A percentile compares a stretch with the other conserved stretches of the same genome.
These are phyloP conservation scores for Pimephales promelas DNA, from an alignment of 2,113 vertebrate species.

Conservation along the genomic window DNA sequence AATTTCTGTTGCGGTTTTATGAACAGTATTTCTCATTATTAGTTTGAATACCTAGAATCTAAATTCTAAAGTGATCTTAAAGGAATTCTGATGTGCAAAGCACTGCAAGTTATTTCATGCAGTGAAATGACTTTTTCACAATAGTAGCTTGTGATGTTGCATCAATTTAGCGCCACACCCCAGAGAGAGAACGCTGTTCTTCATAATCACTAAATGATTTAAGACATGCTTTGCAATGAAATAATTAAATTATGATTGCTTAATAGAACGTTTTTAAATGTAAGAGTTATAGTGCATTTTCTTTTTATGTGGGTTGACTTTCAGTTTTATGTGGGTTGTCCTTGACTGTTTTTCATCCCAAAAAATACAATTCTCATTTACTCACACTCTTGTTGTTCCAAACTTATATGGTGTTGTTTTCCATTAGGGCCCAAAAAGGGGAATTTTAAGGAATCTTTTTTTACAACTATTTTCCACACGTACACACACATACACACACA, in stretches of 20 bases:
- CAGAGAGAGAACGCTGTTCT: not conserved
- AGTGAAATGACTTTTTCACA: slow-evolving; percentile 8
- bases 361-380: not conserved
- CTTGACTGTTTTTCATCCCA: not conserved
- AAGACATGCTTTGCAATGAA: not conserved
- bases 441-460: not conserved
- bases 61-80: not conserved
- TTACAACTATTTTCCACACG: not conserved
- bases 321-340: not conserved
- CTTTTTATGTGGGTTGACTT: not conserved
- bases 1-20: not conserved
- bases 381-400: not conserved
- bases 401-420: not conserved
- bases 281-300: not conserved
- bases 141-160: not conserved
- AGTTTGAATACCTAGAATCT: not conserved
- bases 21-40: not conserved
- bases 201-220: not conserved
- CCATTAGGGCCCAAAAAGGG: not conserved
- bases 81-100: not conserved
- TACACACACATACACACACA: too few species aligned
- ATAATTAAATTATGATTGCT: not conserved
- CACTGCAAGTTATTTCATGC: slow-evolving; percentile 37
- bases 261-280: not conserved
- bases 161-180: slow-evolving; percentile 37